Conservation (phyloP, 2,113 vertebrate genomes). For the Tenrec ecaudatus region DNA sequence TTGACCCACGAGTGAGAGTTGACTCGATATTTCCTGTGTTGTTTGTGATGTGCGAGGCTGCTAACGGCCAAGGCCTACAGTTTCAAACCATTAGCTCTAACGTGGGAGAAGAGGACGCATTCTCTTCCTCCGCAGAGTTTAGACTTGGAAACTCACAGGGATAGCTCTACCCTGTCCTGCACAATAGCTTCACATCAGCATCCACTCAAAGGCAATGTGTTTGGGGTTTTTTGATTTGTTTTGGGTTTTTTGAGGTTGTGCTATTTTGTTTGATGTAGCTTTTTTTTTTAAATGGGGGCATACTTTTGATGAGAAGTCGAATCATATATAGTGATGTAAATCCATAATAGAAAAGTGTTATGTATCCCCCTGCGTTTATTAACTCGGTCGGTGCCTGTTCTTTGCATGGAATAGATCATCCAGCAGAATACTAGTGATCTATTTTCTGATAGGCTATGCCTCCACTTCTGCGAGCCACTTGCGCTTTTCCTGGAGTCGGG, state of each 20-base stretch:
- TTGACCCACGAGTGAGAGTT: neutral
- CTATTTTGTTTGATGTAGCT: too few species aligned
- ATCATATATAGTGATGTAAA: neutral
- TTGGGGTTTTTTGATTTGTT: too few species aligned
- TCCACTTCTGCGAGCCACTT: neutral
- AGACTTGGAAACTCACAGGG: too few species aligned
- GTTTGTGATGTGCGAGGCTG: too few species aligned
- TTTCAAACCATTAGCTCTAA: too few species aligned
- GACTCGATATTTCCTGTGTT: neutral
- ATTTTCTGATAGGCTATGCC: neutral
- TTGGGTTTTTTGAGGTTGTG: too few species aligned
- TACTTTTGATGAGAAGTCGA: neutral
- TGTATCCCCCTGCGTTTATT: neutral
- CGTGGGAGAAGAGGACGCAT: too few species aligned
- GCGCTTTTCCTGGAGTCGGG: rapidly evolving
- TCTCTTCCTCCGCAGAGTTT: too few species aligned
- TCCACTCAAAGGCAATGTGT: too few species aligned
- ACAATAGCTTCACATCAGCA: too few species aligned
- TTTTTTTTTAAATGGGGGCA: neutral
- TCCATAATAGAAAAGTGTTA: neutral
- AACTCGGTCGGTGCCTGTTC: neutral
- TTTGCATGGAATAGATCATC: neutral
- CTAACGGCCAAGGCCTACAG: too few species aligned
- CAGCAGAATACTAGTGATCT: neutral
- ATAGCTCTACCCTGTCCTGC: too few species aligned